A percentile compares a stretch with the other conserved stretches of the same genome.
These are phyloP conservation scores for Porites divaricata DNA, from an alignment of 92 coral and sea anemone species.

Conservation along the genomic window DNA sequence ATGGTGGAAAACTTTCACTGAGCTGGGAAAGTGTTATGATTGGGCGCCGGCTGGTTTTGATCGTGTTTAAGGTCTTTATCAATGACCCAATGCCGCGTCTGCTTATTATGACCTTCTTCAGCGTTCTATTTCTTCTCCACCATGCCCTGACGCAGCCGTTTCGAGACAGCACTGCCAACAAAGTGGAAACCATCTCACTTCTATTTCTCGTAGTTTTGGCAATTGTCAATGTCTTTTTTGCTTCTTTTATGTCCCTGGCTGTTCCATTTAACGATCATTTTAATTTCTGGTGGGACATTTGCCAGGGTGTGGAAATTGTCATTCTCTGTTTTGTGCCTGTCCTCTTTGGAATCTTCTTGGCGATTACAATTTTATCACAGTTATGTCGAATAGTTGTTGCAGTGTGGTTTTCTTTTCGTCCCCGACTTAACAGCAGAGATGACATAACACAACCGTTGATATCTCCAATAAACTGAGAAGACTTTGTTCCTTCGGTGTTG, in stretches of 20 bases:
- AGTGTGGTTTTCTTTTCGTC: neutral
- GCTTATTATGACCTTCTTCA: constrained; percentile 22
- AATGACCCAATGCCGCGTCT: constrained; percentile 47
- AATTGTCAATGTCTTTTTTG: constrained; percentile 39
- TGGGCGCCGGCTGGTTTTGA: constrained; percentile 49
- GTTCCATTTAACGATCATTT: neutral
- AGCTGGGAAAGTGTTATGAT: constrained; percentile 59
- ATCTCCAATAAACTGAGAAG: too few relatives aligned
- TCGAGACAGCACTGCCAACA: constrained; percentile 37
- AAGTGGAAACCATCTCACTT: constrained; percentile 47
- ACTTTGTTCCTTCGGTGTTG: too few relatives aligned
- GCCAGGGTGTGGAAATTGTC: neutral
- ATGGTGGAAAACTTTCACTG: constrained; percentile 24
- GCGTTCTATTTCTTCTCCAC: constrained; percentile 52
- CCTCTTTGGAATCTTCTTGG: neutral
- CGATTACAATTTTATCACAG: neutral
- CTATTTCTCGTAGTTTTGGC: constrained; percentile 35
- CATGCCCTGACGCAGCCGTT: constrained; percentile 42
- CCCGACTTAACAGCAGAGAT: neutral
- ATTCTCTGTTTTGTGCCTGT: neutral
- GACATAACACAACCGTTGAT: too few relatives aligned
- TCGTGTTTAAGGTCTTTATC: neutral
- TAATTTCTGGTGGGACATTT: neutral
- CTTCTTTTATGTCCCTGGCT: constrained; percentile 15
- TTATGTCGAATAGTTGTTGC: neutral